Conservation (phyloP, 2,888 invertebrate species). For the Eupithecia pulchellata region DNA sequence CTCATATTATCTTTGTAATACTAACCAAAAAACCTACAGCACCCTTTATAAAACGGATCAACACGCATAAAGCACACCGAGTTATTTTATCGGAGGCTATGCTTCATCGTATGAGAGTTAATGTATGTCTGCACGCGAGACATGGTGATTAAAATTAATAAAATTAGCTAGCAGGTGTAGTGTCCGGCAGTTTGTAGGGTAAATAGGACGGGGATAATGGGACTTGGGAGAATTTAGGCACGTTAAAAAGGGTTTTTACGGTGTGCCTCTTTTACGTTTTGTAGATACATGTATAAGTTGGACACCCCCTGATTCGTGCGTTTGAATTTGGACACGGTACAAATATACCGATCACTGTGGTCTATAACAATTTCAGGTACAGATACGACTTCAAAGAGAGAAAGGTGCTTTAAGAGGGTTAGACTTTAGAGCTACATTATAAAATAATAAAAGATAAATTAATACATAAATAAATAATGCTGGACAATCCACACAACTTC, state of each 20-base stretch:
- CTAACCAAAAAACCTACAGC: conserved; percentile 20
- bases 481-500: too few species aligned
- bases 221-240: conserved; percentile 28
- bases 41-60: conserved; percentile 35
- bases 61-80: conserved; percentile 45
- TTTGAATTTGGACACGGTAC: neutral
- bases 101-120: conserved; percentile 74
- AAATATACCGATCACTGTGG: neutral
- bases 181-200: conserved; percentile 45
- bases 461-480: too few species aligned
- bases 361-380: too few species aligned
- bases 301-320: neutral
- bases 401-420: too few species aligned
- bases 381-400: too few species aligned
- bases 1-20: too few species aligned
- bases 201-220: conserved; percentile 46
- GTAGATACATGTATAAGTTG: neutral
- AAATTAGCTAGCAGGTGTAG: conserved; percentile 69
- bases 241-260: conserved; percentile 32
- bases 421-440: too few species aligned
- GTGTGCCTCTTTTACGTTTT: neutral
- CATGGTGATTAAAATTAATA: conserved; percentile 82
- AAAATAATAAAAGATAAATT: too few species aligned
- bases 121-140: conserved; percentile 79
- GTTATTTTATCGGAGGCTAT: conserved; percentile 75